Evolutionary conservation across 2,113 vertebrate species (phyloP), one percentile per base, ranked within the genome.

Genomic region (Dicentrarchus labrax): DNA sequence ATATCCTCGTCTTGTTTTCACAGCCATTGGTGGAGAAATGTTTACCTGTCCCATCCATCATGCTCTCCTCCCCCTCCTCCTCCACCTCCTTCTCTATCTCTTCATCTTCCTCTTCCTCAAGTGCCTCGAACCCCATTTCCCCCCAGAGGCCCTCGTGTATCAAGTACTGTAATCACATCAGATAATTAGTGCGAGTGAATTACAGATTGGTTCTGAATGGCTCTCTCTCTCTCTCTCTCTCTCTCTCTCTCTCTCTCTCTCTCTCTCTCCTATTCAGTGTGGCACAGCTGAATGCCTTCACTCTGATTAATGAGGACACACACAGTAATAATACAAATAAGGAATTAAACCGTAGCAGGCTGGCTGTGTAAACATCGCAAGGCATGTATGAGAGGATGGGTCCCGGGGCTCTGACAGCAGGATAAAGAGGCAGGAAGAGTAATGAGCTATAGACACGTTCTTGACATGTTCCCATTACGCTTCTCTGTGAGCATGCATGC

Each of bases 241-340:
- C 39, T 60, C 65, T 74, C 77, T 72, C 22, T 17, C 39, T 60
- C 65, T 74, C 77, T 72, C 22, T 17, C 39, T 60, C 65, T 74
- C 77, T 72, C 48, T 56, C 65, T 41, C 64, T 47, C 13, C 78
- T 57, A 16, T 86, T 83, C 87, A 73, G 72, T 24, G 2, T 67
- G 76, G 83, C 84, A 66, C 89, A 93, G 92, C 93, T 93, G 92
- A 94, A 92, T 92, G 82, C 84, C 90, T 83, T 94, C 92, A 87
- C 74, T 66, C 80, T 95, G 94, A 95, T 95, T 94, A 89, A 95
- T 91, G 91, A 88, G 87, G 93, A 94, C 92, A 78, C 88, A 79
- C 90, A 77, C 84, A 62, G 89, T 91, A 92, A 94, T 93, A 93
- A 89, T 77, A 93, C 90, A 92, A 93, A 94, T 87, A 92, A 79